phyloP scores from a whole-genome alignment of 2,113 vertebrate species.

The Cyanoliseus patagonus region DNA sequence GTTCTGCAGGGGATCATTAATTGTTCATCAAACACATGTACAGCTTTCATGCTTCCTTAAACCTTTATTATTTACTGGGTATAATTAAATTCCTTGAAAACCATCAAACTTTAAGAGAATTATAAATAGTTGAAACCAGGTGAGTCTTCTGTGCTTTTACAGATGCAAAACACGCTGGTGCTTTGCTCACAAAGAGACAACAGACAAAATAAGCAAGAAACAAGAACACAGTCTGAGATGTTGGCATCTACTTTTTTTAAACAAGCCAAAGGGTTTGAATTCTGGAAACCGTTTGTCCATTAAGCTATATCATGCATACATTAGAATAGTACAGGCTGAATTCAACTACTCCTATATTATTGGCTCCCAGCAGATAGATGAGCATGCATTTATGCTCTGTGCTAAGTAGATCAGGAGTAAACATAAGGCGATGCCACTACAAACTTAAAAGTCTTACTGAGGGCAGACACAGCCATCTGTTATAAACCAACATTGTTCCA shows the following conservation, averaged over 20 bases:
- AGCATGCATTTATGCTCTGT: background rate
- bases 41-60: background rate
- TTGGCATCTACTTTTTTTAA: background rate
- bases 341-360: background rate
- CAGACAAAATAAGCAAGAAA: background rate
- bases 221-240: background rate
- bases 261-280: background rate
- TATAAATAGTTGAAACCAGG: background rate
- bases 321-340: background rate
- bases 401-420: background rate
- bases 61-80: background rate
- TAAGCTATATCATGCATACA: background rate
- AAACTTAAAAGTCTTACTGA: background rate
- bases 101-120: background rate
- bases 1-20: background rate
- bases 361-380: background rate
- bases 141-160: background rate
- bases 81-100: background rate
- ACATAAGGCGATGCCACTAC: background rate
- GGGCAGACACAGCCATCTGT: background rate
- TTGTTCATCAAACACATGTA: background rate
- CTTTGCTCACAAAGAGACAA: background rate
- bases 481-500: background rate
- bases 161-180: background rate
- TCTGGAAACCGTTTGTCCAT: background rate